These are phyloP conservation scores for Cliona cf. orientalis DNA, from an alignment of 37 sponge, comb jelly and placozoan species.

Conservation along the genomic window DNA sequence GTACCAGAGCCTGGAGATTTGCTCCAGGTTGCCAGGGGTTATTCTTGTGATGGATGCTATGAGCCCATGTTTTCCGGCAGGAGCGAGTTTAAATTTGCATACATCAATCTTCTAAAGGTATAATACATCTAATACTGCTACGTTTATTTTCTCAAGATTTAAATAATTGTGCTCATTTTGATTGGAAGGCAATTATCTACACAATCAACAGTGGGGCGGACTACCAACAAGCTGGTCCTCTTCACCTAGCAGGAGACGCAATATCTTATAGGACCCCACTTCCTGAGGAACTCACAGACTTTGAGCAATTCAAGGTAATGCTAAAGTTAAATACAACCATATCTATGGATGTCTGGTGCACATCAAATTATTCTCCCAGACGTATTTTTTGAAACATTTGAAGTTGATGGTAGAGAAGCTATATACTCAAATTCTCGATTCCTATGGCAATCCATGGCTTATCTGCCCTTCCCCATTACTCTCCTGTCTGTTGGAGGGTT, in stretches of 20 bases:
- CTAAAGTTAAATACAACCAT: too few relatives aligned
- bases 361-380: too few relatives aligned
- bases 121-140: too few relatives aligned
- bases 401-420: conserved; percentile 28
- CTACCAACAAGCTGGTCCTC: conserved; percentile 52
- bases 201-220: conserved; percentile 47
- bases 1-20: conserved; percentile 17
- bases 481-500: conserved; percentile 47
- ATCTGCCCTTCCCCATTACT: conserved; percentile 59
- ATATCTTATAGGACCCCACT: conserved; percentile 42
- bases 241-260: conserved; percentile 36
- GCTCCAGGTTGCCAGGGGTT: conserved; percentile 26
- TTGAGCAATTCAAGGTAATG: conserved; percentile 31
- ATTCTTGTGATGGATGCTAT: conserved; percentile 65
- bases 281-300: conserved; percentile 32
- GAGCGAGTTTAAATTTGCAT: conserved; percentile 56
- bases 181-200: conserved; percentile 43
- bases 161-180: too few relatives aligned
- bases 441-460: conserved; percentile 50
- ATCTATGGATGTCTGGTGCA: too few relatives aligned
- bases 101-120: conserved; percentile 37
- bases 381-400: conserved; percentile 26
- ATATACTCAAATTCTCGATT: conserved; percentile 9
- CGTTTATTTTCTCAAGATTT: too few relatives aligned
- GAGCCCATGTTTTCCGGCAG: conserved; percentile 58